phyloP scores from a whole-genome alignment of 2,888 invertebrate genomes.

The Ormyrus nitidulus region DNA sequence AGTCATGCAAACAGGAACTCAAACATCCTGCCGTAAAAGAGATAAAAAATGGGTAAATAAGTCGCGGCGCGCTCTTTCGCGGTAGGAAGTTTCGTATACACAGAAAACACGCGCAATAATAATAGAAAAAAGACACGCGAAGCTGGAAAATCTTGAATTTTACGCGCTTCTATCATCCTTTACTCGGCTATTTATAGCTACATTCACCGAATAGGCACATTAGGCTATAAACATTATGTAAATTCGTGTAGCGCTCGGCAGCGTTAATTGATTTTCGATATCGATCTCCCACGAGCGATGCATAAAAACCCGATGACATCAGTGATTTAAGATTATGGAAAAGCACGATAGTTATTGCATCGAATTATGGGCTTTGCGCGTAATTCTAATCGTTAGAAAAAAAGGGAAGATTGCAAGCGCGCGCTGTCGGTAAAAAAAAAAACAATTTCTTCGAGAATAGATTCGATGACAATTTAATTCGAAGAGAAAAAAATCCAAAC shows the following conservation, averaged over 20 bases:
- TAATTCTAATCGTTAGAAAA: not conserved
- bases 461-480: too few relatives aligned
- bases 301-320: conserved; percentile 36
- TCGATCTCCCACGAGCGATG: conserved; percentile 24
- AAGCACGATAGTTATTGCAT: not conserved
- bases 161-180: too few relatives aligned
- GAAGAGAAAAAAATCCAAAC: too few relatives aligned
- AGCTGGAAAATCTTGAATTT: too few relatives aligned
- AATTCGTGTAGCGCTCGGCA: conserved; percentile 6
- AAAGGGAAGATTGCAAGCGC: not conserved
- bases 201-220: not conserved
- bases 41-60: conserved; percentile 54
- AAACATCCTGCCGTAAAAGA: conserved; percentile 46
- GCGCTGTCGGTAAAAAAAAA: too few relatives aligned
- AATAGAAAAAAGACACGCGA: conserved; percentile 6
- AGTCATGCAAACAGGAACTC: conserved; percentile 45
- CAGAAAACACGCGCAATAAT: not conserved
- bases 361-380: not conserved
- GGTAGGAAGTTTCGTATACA: conserved; percentile 23
- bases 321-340: conserved; percentile 41
- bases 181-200: too few relatives aligned
- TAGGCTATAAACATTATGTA: conserved; percentile 34
- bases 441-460: too few relatives aligned
- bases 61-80: conserved; percentile 19
- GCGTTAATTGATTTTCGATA: conserved; percentile 53